Conservation (phyloP, 2,888 invertebrate species). For the Apamea sordens region DNA sequence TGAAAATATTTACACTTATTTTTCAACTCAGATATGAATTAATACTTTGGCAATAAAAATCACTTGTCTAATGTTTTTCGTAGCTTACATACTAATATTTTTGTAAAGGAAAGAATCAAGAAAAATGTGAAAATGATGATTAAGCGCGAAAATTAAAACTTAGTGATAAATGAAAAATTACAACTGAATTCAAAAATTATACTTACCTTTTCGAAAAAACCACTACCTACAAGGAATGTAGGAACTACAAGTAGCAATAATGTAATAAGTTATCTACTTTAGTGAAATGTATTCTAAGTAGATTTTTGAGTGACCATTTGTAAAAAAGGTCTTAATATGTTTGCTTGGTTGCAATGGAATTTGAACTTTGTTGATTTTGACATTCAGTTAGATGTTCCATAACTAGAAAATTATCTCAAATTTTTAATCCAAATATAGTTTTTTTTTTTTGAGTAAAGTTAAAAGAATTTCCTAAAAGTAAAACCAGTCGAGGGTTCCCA, state of each 20-base stretch:
- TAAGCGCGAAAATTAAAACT: background rate
- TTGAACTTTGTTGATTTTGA: background rate
- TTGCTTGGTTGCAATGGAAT: background rate
- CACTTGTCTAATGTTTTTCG: background rate
- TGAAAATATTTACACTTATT: slow-evolving; percentile 26
- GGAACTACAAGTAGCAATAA: no score
- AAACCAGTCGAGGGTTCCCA: slow-evolving; percentile 73
- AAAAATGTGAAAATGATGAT: no score
- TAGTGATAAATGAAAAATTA: background rate
- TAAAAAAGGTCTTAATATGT: no score
- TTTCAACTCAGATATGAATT: background rate
- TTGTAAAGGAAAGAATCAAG: background rate
- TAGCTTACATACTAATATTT: background rate
- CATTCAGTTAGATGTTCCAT: background rate
- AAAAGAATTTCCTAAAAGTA: slow-evolving; percentile 69
- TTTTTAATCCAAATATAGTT: background rate
- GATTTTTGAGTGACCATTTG: background rate
- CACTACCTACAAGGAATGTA: no score
- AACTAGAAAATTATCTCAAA: background rate
- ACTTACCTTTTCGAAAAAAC: no score
- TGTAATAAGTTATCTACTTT: no score
- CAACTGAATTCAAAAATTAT: background rate
- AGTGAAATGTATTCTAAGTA: no score
- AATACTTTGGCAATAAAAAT: slow-evolving; percentile 42
- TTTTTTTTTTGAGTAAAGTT: slow-evolving; percentile 7